Percentiles rank a stretch among this genome's conserved stretches.
These are phyloP conservation scores for Leptogaster cylindrica DNA, from an alignment of 2,888 invertebrate genomes.

Conservation along the genomic window DNA sequence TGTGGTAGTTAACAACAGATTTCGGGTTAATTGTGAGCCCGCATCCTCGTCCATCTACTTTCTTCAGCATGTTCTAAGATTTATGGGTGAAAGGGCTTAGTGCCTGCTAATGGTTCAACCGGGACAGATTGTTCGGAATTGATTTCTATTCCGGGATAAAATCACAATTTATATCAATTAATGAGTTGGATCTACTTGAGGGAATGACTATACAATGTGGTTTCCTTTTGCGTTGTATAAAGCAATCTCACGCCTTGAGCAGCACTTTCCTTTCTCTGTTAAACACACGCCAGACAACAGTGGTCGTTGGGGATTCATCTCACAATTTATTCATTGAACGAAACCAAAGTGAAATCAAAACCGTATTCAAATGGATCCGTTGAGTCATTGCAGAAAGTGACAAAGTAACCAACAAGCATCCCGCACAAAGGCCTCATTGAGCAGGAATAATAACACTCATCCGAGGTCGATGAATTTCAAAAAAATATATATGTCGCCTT, in stretches of 20 bases:
- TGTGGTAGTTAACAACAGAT: no score
- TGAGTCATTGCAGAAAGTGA: constrained; percentile 22
- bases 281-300: not conserved
- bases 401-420: not conserved
- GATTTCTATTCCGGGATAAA: no score
- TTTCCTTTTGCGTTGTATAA: constrained; percentile 1
- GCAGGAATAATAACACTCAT: constrained; percentile 5
- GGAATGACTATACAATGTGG: constrained; percentile 9
- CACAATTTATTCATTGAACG: constrained; percentile 20
- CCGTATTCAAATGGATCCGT: constrained; percentile 7
- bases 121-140: no score
- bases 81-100: no score
- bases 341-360: constrained; percentile 13
- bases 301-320: not conserved
- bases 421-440: constrained; percentile 20
- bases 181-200: not conserved
- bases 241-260: not conserved
- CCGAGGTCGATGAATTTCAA: constrained; percentile 18
- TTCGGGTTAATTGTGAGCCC: no score
- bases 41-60: no score
- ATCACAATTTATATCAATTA: constrained; percentile 22
- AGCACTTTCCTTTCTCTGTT: not conserved
- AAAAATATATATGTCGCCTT: constrained; percentile 10
- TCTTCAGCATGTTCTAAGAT: no score
- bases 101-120: no score